Conservation (phyloP, 2,113 vertebrate genomes). For the Halichoerus grypus region DNA sequence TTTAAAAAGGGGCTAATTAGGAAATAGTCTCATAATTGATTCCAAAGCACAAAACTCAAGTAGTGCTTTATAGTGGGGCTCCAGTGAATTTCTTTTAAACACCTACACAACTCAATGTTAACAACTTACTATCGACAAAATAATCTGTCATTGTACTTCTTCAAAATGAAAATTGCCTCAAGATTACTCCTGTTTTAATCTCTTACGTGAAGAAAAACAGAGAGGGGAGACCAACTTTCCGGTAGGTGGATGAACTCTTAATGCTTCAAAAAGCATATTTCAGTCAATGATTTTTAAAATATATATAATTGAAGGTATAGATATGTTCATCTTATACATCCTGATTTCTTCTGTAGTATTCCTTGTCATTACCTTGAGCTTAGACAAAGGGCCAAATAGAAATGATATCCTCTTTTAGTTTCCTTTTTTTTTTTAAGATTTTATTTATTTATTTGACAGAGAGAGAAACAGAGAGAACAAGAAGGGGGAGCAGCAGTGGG, state of each 20-base stretch:
- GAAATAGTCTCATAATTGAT: background rate
- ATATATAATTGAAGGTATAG: background rate
- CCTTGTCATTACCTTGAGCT: slow-evolving; percentile 40
- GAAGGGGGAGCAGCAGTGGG: too few relatives aligned
- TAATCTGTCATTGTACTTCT: slow-evolving; percentile 60
- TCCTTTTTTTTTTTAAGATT: too few relatives aligned
- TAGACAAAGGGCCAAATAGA: slow-evolving; percentile 45
- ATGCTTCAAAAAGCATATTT: slow-evolving; percentile 51
- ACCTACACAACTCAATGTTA: slow-evolving; percentile 39
- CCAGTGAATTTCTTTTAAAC: slow-evolving; percentile 23
- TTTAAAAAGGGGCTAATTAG: background rate
- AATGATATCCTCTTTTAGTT: background rate
- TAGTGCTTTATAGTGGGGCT: background rate
- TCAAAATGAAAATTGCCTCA: slow-evolving; percentile 55
- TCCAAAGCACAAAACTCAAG: background rate
- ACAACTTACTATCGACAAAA: slow-evolving; percentile 62
- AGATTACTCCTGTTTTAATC: slow-evolving; percentile 54
- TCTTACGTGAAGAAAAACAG: background rate
- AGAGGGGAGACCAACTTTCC: background rate
- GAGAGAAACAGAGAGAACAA: too few relatives aligned
- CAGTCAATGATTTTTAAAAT: background rate
- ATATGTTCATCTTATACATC: background rate
- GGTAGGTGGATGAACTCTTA: background rate
- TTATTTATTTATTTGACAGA: too few relatives aligned
- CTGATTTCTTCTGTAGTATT: background rate